A percentile compares a stretch with the other conserved stretches of the same genome.
These are phyloP conservation scores for Pelmatolapia mariae DNA, from an alignment of 2,113 vertebrate species.

Conservation along the genomic window DNA sequence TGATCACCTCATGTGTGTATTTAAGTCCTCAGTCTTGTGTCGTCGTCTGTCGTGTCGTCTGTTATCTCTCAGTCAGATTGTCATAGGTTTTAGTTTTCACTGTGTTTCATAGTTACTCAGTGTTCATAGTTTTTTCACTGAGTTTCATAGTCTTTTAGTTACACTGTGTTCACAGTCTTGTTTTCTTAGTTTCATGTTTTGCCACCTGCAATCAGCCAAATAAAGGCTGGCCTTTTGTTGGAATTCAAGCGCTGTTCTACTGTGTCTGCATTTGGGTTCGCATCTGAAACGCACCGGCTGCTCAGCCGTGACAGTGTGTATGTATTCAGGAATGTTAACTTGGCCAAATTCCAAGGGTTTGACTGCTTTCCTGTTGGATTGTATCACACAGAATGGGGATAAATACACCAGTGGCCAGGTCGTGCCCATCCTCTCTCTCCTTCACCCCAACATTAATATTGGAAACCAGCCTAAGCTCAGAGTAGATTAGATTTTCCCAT, in stretches of 20 bases:
- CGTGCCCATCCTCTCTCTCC: not conserved
- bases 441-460: not conserved
- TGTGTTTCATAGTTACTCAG: no score
- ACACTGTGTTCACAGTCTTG: no score
- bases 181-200: no score
- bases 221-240: not conserved
- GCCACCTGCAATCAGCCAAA: not conserved
- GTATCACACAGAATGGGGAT: not conserved
- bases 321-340: not conserved
- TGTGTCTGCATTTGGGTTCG: not conserved
- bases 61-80: no score
- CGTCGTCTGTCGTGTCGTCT: rapidly evolving
- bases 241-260: not conserved
- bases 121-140: no score
- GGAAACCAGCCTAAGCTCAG: not conserved
- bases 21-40: no score
- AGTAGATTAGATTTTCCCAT: no score
- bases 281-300: not conserved
- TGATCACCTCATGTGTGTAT: no score
- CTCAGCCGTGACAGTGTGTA: not conserved
- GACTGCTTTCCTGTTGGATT: not conserved
- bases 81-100: no score
- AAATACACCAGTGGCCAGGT: not conserved
- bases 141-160: no score
- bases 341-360: not conserved